Conservation (phyloP, 2,797 vertebrate genomes). For the Dicrostonyx torquatus region DNA sequence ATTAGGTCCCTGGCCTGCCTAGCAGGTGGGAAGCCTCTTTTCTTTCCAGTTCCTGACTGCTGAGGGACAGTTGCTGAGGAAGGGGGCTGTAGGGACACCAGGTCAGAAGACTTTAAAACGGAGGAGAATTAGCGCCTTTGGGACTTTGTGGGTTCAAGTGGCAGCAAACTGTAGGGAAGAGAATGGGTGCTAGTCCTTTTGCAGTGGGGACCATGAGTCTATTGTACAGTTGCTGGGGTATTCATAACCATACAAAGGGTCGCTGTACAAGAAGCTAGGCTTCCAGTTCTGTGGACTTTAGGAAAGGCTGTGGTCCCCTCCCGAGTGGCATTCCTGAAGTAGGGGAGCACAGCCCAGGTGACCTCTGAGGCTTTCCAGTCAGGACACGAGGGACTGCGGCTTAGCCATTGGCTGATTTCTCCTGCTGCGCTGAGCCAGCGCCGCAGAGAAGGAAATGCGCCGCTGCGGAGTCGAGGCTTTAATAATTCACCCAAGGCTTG, state of each 20-base stretch:
- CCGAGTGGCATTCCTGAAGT: not conserved
- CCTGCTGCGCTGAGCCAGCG: not conserved
- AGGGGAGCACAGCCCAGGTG: not conserved
- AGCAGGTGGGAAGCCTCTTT: constrained; percentile 13
- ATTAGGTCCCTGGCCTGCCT: not conserved
- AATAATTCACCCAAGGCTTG: not conserved
- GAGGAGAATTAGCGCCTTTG: not conserved
- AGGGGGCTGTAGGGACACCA: not conserved
- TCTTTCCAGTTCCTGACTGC: not conserved
- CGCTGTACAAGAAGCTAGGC: not conserved
- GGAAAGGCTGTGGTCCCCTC: not conserved
- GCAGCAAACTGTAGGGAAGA: not conserved
- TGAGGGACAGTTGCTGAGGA: not conserved
- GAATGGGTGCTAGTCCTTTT: not conserved
- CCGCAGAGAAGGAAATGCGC: constrained; percentile 6
- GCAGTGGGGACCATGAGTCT: not conserved
- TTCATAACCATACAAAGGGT: not conserved
- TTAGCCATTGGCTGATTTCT: not conserved
- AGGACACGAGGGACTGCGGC: not conserved
- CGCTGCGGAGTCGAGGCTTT: not conserved
- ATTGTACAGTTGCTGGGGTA: not conserved
- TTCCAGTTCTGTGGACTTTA: not conserved
- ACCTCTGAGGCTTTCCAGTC: not conserved
- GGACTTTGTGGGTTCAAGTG: not conserved
- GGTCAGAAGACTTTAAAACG: not conserved